Evolutionary conservation across 2,113 vertebrate species (phyloP).

Genomic region (Periophthalmus modestus): DNA sequence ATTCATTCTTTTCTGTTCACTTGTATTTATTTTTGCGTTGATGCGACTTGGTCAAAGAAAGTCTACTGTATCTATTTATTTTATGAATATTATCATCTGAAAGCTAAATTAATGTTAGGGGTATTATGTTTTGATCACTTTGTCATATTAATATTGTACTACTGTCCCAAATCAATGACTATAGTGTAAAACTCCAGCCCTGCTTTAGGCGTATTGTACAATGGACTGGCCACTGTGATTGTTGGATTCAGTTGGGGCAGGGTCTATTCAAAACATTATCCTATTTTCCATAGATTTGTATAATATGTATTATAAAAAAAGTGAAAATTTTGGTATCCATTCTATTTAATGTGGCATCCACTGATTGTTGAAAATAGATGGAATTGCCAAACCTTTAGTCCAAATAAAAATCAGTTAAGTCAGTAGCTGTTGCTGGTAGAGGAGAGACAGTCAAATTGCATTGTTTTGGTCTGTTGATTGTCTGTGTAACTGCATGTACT

Average conservation of each 20-base stretch:
- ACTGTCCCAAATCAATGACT: conserved; percentile 29
- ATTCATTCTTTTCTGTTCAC: conserved; percentile 41
- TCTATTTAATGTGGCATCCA: conserved; percentile 61
- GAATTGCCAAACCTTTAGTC: conserved; percentile 47
- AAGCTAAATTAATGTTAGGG: conserved; percentile 49
- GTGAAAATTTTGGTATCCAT: conserved; percentile 53
- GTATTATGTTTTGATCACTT: conserved; percentile 16
- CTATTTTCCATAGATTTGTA: conserved; percentile 55
- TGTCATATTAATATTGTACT: conserved; percentile 5
- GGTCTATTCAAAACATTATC: conserved; percentile 1
- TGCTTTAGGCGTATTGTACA: conserved; percentile 33
- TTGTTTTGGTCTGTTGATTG: conserved; percentile 64
- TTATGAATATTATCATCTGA: conserved; percentile 30
- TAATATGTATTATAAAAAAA: conserved; percentile 67
- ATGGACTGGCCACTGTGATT: conserved; percentile 71
- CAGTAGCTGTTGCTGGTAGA: conserved; percentile 46
- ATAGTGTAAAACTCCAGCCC: conserved; percentile 29
- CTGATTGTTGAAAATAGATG: conserved; percentile 29
- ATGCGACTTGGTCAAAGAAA: conserved; percentile 34
- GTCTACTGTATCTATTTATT: conserved; percentile 61
- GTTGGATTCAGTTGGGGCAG: conserved; percentile 37
- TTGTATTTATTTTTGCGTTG: conserved; percentile 52
- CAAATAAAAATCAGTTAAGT: conserved; percentile 48
- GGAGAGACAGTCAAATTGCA: conserved; percentile 51
- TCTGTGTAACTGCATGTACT: conserved; percentile 65